Percentiles rank a stretch among this genome's conserved stretches.
phyloP scores from a whole-genome alignment of 2,113 vertebrate genomes.

The Psophia crepitans region DNA sequence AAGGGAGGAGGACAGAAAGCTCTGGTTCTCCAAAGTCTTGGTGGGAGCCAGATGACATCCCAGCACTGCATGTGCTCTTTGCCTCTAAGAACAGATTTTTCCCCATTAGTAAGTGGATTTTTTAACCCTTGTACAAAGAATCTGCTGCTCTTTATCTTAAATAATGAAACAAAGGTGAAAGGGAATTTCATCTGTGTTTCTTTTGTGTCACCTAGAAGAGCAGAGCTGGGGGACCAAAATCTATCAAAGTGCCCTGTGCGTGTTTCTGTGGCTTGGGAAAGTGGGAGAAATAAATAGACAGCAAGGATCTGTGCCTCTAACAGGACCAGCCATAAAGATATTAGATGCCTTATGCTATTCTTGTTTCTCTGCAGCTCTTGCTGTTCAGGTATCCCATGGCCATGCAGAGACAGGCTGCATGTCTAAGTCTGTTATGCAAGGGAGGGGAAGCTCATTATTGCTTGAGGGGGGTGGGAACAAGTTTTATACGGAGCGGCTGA shows the following conservation, averaged over 20 bases:
- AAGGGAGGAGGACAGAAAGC: not conserved
- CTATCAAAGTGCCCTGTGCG: not conserved
- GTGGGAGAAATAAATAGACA: not conserved
- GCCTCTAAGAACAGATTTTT: not conserved
- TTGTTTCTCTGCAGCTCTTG: not conserved
- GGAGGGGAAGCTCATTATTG: no score
- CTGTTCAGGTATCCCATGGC: not conserved
- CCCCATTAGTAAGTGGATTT: not conserved
- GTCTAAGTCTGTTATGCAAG: not conserved
- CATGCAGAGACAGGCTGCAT: not conserved
- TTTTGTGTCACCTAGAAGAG: not conserved
- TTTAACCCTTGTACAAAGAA: not conserved
- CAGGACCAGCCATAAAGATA: not conserved
- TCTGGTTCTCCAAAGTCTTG: not conserved
- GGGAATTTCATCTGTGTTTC: not conserved
- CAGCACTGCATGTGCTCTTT: not conserved
- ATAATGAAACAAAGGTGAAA: not conserved
- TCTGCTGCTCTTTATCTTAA: not conserved
- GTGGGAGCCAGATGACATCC: not conserved
- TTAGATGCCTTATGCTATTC: not conserved
- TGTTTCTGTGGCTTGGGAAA: not conserved
- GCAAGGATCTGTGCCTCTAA: not conserved
- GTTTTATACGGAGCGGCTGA: no score
- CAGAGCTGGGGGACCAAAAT: not conserved
- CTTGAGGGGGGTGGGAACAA: no score